A percentile compares a stretch with the other conserved stretches of the same genome.
These are phyloP conservation scores for Puffinus mauretanicus DNA, from an alignment of 2,113 vertebrate species.

Conservation along the genomic window DNA sequence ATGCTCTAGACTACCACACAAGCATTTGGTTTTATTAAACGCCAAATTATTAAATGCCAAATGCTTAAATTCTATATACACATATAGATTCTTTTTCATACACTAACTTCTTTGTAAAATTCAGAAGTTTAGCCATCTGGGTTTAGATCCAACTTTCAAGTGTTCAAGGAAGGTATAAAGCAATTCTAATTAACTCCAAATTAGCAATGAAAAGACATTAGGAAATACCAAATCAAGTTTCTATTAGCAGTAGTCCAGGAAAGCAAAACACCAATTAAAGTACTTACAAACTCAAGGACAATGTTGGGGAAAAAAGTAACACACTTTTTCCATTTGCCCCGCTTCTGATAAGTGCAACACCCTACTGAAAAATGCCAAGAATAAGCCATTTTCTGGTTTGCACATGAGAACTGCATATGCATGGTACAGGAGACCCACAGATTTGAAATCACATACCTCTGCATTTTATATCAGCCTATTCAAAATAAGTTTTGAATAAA, in stretches of 20 bases:
- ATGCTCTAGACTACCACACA: background rate
- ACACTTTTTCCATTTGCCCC: background rate
- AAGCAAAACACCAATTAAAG: background rate
- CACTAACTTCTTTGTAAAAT: background rate
- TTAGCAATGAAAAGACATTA: background rate
- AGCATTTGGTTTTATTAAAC: background rate
- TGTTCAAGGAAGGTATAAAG: background rate
- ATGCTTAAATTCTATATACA: background rate
- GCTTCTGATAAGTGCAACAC: background rate
- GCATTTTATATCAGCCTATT: background rate
- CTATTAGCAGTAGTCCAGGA: background rate
- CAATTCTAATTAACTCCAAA: background rate
- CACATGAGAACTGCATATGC: background rate
- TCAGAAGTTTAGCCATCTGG: background rate
- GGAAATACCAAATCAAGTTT: background rate
- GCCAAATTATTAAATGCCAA: background rate
- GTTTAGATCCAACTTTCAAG: background rate
- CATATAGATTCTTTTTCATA: background rate
- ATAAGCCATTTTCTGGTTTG: background rate
- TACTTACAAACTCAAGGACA: background rate
- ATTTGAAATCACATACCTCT: background rate
- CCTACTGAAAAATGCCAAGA: background rate
- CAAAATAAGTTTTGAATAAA: background rate
- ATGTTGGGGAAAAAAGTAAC: background rate
- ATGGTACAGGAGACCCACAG: background rate